Conservation (phyloP, 2,888 invertebrate genomes). For the Trichopria drosophilae region DNA sequence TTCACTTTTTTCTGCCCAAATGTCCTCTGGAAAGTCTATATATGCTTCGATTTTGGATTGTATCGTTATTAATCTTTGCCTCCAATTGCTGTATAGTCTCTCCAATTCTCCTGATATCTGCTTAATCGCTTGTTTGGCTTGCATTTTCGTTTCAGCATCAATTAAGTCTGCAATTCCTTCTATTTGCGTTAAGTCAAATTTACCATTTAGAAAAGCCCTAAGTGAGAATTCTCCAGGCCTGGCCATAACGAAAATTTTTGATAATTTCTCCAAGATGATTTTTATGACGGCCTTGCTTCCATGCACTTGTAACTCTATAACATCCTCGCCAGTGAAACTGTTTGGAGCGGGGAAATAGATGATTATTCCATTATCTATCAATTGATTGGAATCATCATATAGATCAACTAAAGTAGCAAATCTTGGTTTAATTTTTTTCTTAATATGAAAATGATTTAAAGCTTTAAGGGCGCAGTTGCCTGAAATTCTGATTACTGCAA, state of each 20-base stretch:
- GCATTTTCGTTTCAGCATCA: slow-evolving; percentile 11
- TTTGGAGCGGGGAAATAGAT: slow-evolving; percentile 7
- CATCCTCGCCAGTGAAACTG: slow-evolving; percentile 22
- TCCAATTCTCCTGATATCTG: slow-evolving; percentile 9
- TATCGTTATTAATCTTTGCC: slow-evolving; percentile 8
- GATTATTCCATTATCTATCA: slow-evolving; percentile 5
- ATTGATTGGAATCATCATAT: slow-evolving; percentile 4
- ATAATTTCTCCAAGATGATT: slow-evolving; percentile 10
- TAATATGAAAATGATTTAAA: slow-evolving; percentile 5
- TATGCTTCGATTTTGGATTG: slow-evolving; percentile 6
- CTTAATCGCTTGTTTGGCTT: slow-evolving; percentile 5
- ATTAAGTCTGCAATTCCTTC: slow-evolving; percentile 24
- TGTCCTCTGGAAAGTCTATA: slow-evolving; percentile 18
- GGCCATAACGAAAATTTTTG: slow-evolving; percentile 9
- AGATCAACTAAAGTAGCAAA: slow-evolving; percentile 5
- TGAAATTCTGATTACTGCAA: slow-evolving; percentile 5
- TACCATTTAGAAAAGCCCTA: slow-evolving; percentile 18
- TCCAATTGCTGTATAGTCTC: slow-evolving; percentile 2
- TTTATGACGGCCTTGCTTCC: slow-evolving; percentile 9
- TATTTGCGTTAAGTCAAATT: slow-evolving; percentile 16
- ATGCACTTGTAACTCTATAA: slow-evolving; percentile 18
- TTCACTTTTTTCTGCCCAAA: slow-evolving; percentile 3
- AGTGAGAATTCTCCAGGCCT: slow-evolving; percentile 17
- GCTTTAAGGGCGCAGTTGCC: slow-evolving; percentile 2
- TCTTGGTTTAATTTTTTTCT: slow-evolving; percentile 4